A percentile compares a stretch with the other conserved stretches of the same genome.
Conservation (phyloP, 2,797 vertebrate genomes). For the Galaxias olidus region DNA sequence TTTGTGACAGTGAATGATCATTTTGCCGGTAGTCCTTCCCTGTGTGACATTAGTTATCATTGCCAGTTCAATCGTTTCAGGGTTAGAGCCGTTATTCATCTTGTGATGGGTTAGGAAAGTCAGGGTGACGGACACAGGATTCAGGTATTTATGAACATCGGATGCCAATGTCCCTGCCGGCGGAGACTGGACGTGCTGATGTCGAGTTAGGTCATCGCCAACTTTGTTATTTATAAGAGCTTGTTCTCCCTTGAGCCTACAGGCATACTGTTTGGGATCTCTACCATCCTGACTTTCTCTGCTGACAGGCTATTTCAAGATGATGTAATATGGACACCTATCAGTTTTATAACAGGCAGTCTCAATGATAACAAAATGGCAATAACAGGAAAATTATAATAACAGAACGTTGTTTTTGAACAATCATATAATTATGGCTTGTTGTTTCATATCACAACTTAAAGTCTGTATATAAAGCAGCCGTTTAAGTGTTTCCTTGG, state of each 20-base stretch:
- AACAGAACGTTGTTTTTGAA: too few relatives aligned
- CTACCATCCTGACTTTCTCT: too few relatives aligned
- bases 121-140: slow-evolving; percentile 51
- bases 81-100: slow-evolving; percentile 73
- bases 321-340: too few relatives aligned
- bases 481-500: too few relatives aligned
- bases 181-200: slow-evolving; percentile 30
- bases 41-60: slow-evolving; percentile 73
- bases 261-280: slow-evolving; percentile 39
- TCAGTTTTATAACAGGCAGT: too few relatives aligned
- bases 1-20: slow-evolving; percentile 68
- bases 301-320: too few relatives aligned
- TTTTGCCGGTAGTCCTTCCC: slow-evolving; percentile 50
- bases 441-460: too few relatives aligned
- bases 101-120: slow-evolving; percentile 58
- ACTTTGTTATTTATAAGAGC: slow-evolving; percentile 44
- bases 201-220: slow-evolving; percentile 32
- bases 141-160: slow-evolving; percentile 71
- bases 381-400: too few relatives aligned
- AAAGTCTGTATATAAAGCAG: too few relatives aligned
- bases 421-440: too few relatives aligned
- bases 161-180: slow-evolving; percentile 51
- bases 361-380: too few relatives aligned
- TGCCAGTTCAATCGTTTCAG: slow-evolving; percentile 68
- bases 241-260: slow-evolving; percentile 36